These are phyloP conservation scores for Euzophera pinguis DNA, from an alignment of 2,888 invertebrate genomes.

Conservation along the genomic window DNA sequence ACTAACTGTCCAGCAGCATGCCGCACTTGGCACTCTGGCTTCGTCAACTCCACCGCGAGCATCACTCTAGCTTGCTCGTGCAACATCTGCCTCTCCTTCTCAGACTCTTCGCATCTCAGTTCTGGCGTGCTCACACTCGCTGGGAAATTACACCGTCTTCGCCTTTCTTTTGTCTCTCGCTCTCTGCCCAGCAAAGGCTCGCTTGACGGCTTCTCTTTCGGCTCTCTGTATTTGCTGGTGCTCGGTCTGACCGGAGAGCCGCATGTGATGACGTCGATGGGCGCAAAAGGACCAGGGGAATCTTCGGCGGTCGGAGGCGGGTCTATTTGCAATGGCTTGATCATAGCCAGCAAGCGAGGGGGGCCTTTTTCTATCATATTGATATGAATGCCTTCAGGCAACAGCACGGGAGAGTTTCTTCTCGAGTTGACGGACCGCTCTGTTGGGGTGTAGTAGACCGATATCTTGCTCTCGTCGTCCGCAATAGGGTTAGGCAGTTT, in stretches of 20 bases:
- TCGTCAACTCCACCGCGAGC: slow-evolving; percentile 61
- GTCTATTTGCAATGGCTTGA: slow-evolving; percentile 45
- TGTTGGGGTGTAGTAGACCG: slow-evolving; percentile 91
- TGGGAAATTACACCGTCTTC: slow-evolving; percentile 37
- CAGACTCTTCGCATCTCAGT: slow-evolving; percentile 37
- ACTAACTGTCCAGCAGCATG: slow-evolving; percentile 40
- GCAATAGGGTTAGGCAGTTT: slow-evolving; percentile 70
- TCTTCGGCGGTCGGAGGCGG: slow-evolving; percentile 37
- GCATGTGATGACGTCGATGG: slow-evolving; percentile 38
- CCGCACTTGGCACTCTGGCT: slow-evolving; percentile 38
- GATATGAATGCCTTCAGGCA: slow-evolving; percentile 82
- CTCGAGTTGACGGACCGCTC: slow-evolving; percentile 81
- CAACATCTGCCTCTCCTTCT: slow-evolving; percentile 21
- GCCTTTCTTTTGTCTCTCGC: slow-evolving; percentile 31
- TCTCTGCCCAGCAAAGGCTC: slow-evolving; percentile 64
- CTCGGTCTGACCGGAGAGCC: slow-evolving; percentile 24
- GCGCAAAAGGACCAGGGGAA: slow-evolving; percentile 34
- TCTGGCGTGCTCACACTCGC: slow-evolving; percentile 71
- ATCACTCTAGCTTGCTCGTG: slow-evolving; percentile 54
- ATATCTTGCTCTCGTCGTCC: slow-evolving; percentile 84
- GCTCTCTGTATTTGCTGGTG: slow-evolving; percentile 28
- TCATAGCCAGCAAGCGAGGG: slow-evolving; percentile 58
- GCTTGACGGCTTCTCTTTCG: slow-evolving; percentile 55
- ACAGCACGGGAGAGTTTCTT: slow-evolving; percentile 58
- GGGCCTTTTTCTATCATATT: slow-evolving; percentile 81